Conservation (phyloP, 2,113 vertebrate genomes). For the Laticauda laticaudata region DNA sequence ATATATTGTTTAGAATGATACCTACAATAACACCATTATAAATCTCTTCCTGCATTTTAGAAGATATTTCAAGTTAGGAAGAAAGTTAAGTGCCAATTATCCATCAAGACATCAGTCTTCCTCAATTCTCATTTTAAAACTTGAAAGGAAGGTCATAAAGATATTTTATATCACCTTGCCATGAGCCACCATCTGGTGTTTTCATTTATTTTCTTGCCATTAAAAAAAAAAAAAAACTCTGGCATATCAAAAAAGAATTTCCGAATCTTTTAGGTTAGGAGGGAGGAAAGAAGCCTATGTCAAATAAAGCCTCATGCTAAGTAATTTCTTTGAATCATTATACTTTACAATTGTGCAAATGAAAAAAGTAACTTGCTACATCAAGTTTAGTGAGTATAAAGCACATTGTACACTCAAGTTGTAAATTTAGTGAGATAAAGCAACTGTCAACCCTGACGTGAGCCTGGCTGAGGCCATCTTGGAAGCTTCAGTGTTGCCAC, state of each 20-base stretch:
- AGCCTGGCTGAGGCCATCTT: too few species aligned
- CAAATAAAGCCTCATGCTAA: neutral
- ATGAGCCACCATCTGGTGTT: conserved; percentile 59
- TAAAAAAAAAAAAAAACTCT: conserved; percentile 13
- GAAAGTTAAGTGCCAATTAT: conserved; percentile 73
- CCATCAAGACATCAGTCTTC: conserved; percentile 75
- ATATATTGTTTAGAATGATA: conserved; percentile 67
- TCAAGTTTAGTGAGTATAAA: neutral
- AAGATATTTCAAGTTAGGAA: conserved; percentile 60
- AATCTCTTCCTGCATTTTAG: conserved; percentile 68
- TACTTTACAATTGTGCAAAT: neutral
- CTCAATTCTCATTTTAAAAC: conserved; percentile 62
- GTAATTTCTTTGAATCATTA: neutral
- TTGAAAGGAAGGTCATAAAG: conserved; percentile 69
- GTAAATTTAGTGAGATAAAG: neutral
- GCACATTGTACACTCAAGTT: neutral
- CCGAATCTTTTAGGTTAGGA: conserved; percentile 43
- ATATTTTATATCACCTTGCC: conserved; percentile 66
- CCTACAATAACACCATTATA: conserved; percentile 63
- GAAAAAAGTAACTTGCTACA: neutral
- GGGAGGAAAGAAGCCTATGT: conserved; percentile 30
- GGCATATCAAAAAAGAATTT: conserved; percentile 50
- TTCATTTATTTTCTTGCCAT: conserved; percentile 48
- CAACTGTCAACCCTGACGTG: too few species aligned
- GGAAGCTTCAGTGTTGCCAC: too few species aligned